A percentile compares a stretch with the other conserved stretches of the same genome.
Conservation (phyloP, 2,888 invertebrate genomes). For the Drosophila flavopinicola region DNA sequence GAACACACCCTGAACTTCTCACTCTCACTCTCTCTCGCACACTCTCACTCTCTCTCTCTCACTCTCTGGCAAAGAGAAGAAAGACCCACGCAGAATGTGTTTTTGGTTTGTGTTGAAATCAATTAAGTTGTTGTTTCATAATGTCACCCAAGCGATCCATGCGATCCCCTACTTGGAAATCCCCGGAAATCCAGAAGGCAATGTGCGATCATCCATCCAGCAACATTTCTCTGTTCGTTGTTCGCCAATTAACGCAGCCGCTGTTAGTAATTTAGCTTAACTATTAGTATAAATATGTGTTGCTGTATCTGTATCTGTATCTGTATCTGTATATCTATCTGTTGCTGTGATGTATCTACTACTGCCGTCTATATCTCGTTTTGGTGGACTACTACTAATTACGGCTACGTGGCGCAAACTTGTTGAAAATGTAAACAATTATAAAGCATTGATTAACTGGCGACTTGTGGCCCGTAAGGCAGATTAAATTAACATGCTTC, state of each 20-base stretch:
- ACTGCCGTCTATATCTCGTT: conserved; percentile 1
- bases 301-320: conserved; percentile 1
- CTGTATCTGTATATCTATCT: conserved; percentile 10
- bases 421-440: conserved; percentile 54
- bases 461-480: conserved; percentile 15
- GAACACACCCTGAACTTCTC: conserved; percentile 20
- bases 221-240: conserved; percentile 38
- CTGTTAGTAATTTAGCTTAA: conserved; percentile 52
- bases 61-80: neutral
- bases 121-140: conserved; percentile 41
- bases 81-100: conserved; percentile 36
- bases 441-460: conserved; percentile 63
- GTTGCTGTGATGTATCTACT: conserved; percentile 4
- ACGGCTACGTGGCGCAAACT: conserved; percentile 21
- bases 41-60: too few relatives aligned
- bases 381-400: conserved; percentile 20
- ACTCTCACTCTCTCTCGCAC: too few relatives aligned
- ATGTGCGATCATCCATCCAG: conserved; percentile 21
- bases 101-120: conserved; percentile 9
- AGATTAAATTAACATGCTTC: conserved; percentile 62
- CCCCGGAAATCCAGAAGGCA: conserved; percentile 16
- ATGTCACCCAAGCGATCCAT: conserved; percentile 25
- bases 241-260: conserved; percentile 64
- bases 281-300: conserved; percentile 41
- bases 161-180: conserved; percentile 10